A percentile compares a stretch with the other conserved stretches of the same genome.
These are phyloP conservation scores for Ips typographus DNA, from an alignment of 1,140 invertebrate genomes.

Conservation along the genomic window DNA sequence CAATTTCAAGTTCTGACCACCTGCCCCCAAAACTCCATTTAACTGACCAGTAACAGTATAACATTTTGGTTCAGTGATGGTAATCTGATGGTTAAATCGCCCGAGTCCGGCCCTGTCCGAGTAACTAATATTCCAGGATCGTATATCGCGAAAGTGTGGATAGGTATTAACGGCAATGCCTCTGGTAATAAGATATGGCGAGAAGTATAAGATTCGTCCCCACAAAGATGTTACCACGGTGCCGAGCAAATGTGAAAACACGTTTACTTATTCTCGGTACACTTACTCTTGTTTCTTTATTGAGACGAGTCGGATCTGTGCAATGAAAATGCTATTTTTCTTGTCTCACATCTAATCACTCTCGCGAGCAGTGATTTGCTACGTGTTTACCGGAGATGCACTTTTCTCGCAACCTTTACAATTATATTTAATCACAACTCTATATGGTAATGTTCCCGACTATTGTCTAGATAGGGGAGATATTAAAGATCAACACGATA, in stretches of 20 bases:
- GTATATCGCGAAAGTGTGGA: slow-evolving; percentile 36
- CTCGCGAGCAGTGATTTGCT: not conserved
- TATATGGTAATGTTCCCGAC: too few relatives aligned
- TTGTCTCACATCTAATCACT: slow-evolving; percentile 3
- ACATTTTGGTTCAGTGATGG: too few relatives aligned
- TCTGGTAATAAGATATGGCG: slow-evolving; percentile 33
- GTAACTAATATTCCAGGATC: slow-evolving; percentile 37
- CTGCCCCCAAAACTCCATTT: too few relatives aligned
- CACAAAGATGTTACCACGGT: slow-evolving; percentile 34
- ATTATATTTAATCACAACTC: too few relatives aligned
- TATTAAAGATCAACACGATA: not conserved
- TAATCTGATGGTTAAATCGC: not conserved
- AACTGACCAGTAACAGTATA: too few relatives aligned
- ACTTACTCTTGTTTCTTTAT: slow-evolving; percentile 34
- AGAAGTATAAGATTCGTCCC: slow-evolving; percentile 33
- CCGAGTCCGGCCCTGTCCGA: slow-evolving; percentile 13
- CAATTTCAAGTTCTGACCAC: too few relatives aligned
- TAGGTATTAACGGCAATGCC: slow-evolving; percentile 34
- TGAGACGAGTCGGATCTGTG: slow-evolving; percentile 4
- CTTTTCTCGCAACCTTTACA: too few relatives aligned
- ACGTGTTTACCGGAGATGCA: too few relatives aligned
- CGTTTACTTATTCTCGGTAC: slow-evolving; percentile 32
- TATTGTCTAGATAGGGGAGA: too few relatives aligned
- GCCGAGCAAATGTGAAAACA: slow-evolving; percentile 32
- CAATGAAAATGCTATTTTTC: slow-evolving; percentile 10